These are phyloP conservation scores for Columbina picui DNA, from an alignment of 2,113 vertebrate species.

Conservation along the genomic window DNA sequence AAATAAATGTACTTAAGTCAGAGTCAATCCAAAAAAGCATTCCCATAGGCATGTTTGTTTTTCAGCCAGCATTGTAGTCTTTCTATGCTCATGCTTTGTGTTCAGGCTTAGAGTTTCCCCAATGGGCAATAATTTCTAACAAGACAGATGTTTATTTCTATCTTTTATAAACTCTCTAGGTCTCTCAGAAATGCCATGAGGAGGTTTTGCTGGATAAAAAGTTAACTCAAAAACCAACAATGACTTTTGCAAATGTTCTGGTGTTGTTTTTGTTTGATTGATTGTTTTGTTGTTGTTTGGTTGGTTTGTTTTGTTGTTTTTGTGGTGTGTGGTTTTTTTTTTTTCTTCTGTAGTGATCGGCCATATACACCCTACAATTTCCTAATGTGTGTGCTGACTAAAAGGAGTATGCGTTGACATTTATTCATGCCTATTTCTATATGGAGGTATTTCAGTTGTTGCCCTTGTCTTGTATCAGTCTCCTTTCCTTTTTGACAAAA, in stretches of 20 bases:
- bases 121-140: constrained; percentile 5
- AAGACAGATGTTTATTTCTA: constrained; percentile 21
- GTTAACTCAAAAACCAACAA: neutral
- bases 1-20: constrained; percentile 4
- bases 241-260: neutral
- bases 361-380: neutral
- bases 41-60: neutral
- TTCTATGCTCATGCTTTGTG: neutral
- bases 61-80: neutral
- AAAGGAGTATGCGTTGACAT: neutral
- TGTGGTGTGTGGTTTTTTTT: too few relatives aligned
- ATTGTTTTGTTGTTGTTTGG: too few relatives aligned
- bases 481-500: constrained; percentile 31
- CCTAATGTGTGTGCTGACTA: neutral
- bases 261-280: too few relatives aligned
- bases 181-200: neutral
- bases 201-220: constrained; percentile 14
- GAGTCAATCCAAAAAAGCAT: constrained; percentile 27
- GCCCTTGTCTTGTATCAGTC: constrained; percentile 29
- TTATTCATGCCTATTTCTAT: neutral
- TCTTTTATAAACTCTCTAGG: neutral
- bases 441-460: constrained; percentile 21
- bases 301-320: too few relatives aligned
- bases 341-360: neutral
- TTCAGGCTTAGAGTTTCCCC: constrained; percentile 12